A percentile compares a stretch with the other conserved stretches of the same genome.
phyloP scores from a whole-genome alignment of 2,888 invertebrate genomes.

The Matsumyia berberina region DNA sequence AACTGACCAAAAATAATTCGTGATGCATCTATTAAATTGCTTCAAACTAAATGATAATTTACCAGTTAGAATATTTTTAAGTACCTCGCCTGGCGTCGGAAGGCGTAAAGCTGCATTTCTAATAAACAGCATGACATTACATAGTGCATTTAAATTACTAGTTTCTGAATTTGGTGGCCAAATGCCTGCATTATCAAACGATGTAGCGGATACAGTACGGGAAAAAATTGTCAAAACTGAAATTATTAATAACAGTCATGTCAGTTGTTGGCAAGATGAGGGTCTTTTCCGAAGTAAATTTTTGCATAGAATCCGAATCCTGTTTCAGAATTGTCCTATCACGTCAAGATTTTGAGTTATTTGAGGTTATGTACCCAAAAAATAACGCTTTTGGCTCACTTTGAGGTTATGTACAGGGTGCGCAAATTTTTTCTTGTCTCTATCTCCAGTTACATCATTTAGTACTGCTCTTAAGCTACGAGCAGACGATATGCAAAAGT shows the following conservation, averaged over 20 bases:
- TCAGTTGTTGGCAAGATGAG: too few species aligned
- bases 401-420: too few species aligned
- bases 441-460: too few species aligned
- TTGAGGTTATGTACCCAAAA: too few species aligned
- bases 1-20: background rate
- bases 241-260: background rate
- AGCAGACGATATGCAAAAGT: too few species aligned
- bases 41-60: background rate
- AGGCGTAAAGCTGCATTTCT: constrained; percentile 42
- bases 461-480: too few species aligned
- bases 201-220: constrained; percentile 24
- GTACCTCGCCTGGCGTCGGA: background rate
- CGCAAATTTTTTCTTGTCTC: too few species aligned
- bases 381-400: too few species aligned
- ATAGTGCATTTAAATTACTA: constrained; percentile 38
- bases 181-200: constrained; percentile 24
- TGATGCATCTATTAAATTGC: background rate
- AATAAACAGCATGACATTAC: constrained; percentile 35
- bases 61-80: background rate
- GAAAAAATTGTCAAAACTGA: constrained; percentile 6
- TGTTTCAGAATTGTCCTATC: too few species aligned
- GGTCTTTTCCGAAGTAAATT: too few species aligned
- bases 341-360: too few species aligned
- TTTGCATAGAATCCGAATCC: too few species aligned
- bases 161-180: constrained; percentile 24